Conservation (phyloP, 2,113 vertebrate species). For the Prunella himalayana region DNA sequence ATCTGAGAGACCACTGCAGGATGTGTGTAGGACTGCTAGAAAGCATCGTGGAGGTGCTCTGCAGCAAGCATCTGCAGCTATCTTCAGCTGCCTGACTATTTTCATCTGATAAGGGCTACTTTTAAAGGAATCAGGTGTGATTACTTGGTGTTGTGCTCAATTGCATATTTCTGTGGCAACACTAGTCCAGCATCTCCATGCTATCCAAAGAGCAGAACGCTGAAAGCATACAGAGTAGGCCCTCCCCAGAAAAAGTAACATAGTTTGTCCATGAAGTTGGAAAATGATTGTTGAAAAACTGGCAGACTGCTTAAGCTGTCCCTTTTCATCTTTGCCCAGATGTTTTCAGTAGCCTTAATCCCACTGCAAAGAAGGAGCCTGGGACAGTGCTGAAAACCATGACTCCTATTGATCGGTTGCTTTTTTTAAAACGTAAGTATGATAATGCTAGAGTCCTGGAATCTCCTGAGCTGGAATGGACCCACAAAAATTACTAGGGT, state of each 20-base stretch:
- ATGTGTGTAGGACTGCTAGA: not conserved
- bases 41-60: accelerated
- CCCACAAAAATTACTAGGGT: not conserved
- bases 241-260: not conserved
- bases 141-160: not conserved
- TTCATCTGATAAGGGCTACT: not conserved
- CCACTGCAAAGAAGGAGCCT: slow-evolving; percentile 28
- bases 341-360: slow-evolving; percentile 42
- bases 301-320: not conserved
- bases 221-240: not conserved
- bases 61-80: not conserved
- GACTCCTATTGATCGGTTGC: slow-evolving; percentile 28
- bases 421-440: slow-evolving; percentile 74
- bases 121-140: not conserved
- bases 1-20: not conserved
- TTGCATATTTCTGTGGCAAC: not conserved
- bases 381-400: slow-evolving; percentile 60
- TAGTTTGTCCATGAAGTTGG: not conserved
- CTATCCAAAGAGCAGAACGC: not conserved
- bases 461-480: not conserved
- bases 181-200: not conserved
- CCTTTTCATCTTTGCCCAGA: slow-evolving; percentile 38
- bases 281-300: not conserved
- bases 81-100: not conserved
- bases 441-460: not conserved